These are phyloP conservation scores for Monomorium pharaonis DNA, from an alignment of 1,140 invertebrate genomes.

Conservation along the genomic window DNA sequence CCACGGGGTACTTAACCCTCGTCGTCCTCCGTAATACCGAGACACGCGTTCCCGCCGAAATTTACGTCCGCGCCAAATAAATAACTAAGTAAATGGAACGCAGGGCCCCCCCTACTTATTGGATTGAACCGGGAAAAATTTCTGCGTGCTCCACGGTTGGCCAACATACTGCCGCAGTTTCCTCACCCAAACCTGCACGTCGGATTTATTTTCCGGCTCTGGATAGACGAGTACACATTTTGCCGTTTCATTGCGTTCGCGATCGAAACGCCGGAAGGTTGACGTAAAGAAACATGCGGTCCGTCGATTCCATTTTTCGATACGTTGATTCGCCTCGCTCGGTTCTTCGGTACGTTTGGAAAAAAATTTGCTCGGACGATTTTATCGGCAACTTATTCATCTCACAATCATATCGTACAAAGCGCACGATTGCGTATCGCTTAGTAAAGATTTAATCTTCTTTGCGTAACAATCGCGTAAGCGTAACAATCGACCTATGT, in stretches of 20 bases:
- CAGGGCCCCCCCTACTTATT: not conserved
- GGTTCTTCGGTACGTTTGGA: not conserved
- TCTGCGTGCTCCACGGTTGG: not conserved
- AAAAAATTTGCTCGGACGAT: not conserved
- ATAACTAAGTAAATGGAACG: not conserved
- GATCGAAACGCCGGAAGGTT: slow-evolving; percentile 15
- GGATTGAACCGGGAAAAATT: not conserved
- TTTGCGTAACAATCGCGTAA: not conserved
- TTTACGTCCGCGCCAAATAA: slow-evolving; percentile 25
- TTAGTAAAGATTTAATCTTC: not conserved
- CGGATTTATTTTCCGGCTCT: not conserved
- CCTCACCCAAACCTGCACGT: not conserved
- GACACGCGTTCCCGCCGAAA: slow-evolving; percentile 9
- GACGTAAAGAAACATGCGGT: not conserved
- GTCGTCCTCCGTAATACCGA: slow-evolving; percentile 17
- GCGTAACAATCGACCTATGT: not conserved
- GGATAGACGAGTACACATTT: slow-evolving; percentile 6
- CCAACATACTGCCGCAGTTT: not conserved
- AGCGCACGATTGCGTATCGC: not conserved
- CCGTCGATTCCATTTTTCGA: slow-evolving; percentile 17
- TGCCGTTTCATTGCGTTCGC: slow-evolving; percentile 1
- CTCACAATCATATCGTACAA: not conserved
- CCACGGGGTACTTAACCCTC: slow-evolving; percentile 45
- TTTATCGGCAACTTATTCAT: not conserved
- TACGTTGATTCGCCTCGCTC: not conserved